Conservation (phyloP, 2,113 vertebrate genomes). For the human (Homo sapiens) region DNA sequence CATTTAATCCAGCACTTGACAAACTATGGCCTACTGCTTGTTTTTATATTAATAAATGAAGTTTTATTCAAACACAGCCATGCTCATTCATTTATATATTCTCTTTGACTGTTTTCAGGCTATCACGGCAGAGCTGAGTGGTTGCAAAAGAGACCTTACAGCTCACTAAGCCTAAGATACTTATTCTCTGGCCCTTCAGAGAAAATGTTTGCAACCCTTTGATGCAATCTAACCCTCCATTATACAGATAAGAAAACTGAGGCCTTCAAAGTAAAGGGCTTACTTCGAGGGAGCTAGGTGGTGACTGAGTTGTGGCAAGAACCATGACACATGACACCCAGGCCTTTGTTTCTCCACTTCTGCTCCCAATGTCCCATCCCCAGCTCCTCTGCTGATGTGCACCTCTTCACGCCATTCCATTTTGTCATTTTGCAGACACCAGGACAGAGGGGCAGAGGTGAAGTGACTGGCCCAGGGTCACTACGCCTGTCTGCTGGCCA, state of each 20-base stretch:
- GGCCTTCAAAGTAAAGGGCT: background rate
- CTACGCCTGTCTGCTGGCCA: rapidly evolving
- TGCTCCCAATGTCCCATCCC: background rate
- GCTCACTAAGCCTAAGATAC: background rate
- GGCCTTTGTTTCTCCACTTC: background rate
- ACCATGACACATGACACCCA: background rate
- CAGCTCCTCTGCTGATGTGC: background rate
- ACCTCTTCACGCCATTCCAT: rapidly evolving
- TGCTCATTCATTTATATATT: background rate
- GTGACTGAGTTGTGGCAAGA: background rate
- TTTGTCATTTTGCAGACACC: background rate
- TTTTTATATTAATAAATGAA: background rate
- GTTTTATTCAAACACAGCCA: background rate
- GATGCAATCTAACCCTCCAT: background rate
- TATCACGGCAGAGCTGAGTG: background rate
- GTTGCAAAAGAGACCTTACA: background rate
- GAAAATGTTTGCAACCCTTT: background rate
- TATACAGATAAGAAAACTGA: background rate
- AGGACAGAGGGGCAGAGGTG: background rate
- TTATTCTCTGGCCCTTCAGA: background rate
- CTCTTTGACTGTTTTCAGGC: background rate
- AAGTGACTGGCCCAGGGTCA: background rate
- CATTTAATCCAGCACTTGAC: background rate
- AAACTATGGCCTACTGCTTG: background rate
- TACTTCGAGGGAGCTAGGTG: background rate